Evolutionary conservation across 1,140 invertebrate genomes (phyloP).

Genomic region (Caenorhabditis inopinata): DNA sequence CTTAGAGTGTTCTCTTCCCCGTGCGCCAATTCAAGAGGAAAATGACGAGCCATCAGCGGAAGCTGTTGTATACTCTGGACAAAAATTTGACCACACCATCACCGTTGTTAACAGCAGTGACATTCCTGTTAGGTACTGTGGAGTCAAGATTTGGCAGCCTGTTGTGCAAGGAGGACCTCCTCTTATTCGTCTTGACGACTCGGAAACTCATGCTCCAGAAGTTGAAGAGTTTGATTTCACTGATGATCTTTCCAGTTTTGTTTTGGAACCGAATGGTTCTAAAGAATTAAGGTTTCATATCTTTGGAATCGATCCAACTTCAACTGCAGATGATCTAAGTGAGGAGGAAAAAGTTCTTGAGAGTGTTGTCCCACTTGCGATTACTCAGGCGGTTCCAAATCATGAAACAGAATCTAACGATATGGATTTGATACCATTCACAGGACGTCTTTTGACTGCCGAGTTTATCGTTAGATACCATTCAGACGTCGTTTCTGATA

Average conservation of each 20-base stretch:
- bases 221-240: not conserved
- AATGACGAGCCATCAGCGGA: slow-evolving; percentile 54
- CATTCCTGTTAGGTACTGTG: slow-evolving; percentile 54
- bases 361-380: slow-evolving; percentile 12
- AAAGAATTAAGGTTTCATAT: slow-evolving; percentile 56
- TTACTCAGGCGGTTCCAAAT: not conserved
- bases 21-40: slow-evolving; percentile 50
- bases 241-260: slow-evolving; percentile 5
- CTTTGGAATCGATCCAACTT: slow-evolving; percentile 63
- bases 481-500: slow-evolving; percentile 50
- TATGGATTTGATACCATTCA: slow-evolving; percentile 65
- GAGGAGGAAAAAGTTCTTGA: slow-evolving; percentile 28
- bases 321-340: slow-evolving; percentile 49
- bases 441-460: slow-evolving; percentile 56
- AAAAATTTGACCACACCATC: slow-evolving; percentile 61
- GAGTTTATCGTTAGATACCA: slow-evolving; percentile 59
- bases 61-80: slow-evolving; percentile 60
- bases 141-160: slow-evolving; percentile 59
- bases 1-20: slow-evolving; percentile 56
- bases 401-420: slow-evolving; percentile 24
- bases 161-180: slow-evolving; percentile 44
- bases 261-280: slow-evolving; percentile 47
- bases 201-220: not conserved
- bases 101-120: slow-evolving; percentile 51
- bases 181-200: not conserved